Conservation (phyloP, 2,797 vertebrate genomes). For the Oreonectes daqikongensis region DNA sequence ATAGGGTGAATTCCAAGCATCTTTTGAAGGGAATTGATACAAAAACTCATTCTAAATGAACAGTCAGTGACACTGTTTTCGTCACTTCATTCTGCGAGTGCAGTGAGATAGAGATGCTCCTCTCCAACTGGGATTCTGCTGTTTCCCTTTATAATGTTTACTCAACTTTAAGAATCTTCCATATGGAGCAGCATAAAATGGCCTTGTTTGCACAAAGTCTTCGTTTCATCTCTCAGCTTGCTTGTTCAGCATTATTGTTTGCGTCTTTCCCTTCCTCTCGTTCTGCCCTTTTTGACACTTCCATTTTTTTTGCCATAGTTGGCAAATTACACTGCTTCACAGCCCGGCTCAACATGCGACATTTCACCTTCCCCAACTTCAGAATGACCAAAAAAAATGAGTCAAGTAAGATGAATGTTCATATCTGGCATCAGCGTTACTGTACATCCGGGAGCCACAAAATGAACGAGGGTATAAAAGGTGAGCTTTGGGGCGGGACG, state of each 20-base stretch:
- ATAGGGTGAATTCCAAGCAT: too few relatives aligned
- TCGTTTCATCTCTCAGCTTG: slow-evolving; percentile 40
- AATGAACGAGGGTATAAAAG: slow-evolving; percentile 17
- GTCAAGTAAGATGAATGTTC: slow-evolving; percentile 56
- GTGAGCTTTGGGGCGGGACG: slow-evolving; percentile 1
- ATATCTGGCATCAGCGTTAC: slow-evolving; percentile 50
- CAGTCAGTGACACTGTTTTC: too few relatives aligned
- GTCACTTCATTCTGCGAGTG: too few relatives aligned
- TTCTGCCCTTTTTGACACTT: slow-evolving; percentile 37
- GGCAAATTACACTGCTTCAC: slow-evolving; percentile 52
- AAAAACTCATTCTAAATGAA: too few relatives aligned
- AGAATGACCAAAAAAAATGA: slow-evolving; percentile 38
- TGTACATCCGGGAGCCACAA: slow-evolving; percentile 37
- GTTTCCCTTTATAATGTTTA: background rate
- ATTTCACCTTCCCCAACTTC: slow-evolving; percentile 51
- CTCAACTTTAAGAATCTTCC: background rate
- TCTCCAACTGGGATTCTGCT: background rate
- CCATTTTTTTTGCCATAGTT: slow-evolving; percentile 47
- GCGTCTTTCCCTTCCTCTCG: slow-evolving; percentile 27
- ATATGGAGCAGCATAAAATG: slow-evolving; percentile 5
- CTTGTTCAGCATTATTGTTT: slow-evolving; percentile 48
- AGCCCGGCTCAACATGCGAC: slow-evolving; percentile 21
- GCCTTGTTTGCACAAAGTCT: background rate
- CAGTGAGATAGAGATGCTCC: too few relatives aligned
- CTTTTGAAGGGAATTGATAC: too few relatives aligned